Conservation (phyloP, 2,888 invertebrate species). For the Epistrophella euchroma region DNA sequence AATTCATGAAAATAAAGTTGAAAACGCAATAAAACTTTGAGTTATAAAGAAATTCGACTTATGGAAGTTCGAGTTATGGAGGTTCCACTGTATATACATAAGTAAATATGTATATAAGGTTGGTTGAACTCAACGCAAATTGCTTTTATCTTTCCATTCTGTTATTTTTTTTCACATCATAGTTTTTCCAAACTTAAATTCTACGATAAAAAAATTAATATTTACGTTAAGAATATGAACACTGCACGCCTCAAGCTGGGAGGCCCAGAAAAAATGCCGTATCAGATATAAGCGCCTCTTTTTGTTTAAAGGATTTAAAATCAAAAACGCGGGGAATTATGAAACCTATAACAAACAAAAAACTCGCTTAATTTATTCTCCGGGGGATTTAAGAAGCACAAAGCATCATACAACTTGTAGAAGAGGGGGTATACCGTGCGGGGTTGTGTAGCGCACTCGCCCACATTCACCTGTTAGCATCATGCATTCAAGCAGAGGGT, state of each 20-base stretch:
- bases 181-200: constrained; percentile 9
- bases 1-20: too few relatives aligned
- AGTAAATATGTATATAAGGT: too few relatives aligned
- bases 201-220: constrained; percentile 32
- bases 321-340: constrained; percentile 11
- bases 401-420: not conserved
- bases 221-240: constrained; percentile 21
- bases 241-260: constrained; percentile 31
- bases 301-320: constrained; percentile 37
- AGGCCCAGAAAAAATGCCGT: constrained; percentile 54
- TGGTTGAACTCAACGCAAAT: constrained; percentile 45
- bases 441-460: not conserved
- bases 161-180: not conserved
- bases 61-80: too few relatives aligned
- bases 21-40: too few relatives aligned
- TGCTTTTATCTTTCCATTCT: constrained; percentile 39
- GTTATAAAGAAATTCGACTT: too few relatives aligned
- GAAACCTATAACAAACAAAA: too few relatives aligned
- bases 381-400: constrained; percentile 47
- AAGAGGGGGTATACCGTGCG: not conserved
- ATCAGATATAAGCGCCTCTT: constrained; percentile 50
- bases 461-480: constrained; percentile 67
- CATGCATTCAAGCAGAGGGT: constrained; percentile 49
- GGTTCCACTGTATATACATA: too few relatives aligned
- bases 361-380: constrained; percentile 56